These are phyloP conservation scores for Haliclona indistincta DNA, from an alignment of 37 sponge, comb jelly and placozoan species.

Conservation along the genomic window DNA sequence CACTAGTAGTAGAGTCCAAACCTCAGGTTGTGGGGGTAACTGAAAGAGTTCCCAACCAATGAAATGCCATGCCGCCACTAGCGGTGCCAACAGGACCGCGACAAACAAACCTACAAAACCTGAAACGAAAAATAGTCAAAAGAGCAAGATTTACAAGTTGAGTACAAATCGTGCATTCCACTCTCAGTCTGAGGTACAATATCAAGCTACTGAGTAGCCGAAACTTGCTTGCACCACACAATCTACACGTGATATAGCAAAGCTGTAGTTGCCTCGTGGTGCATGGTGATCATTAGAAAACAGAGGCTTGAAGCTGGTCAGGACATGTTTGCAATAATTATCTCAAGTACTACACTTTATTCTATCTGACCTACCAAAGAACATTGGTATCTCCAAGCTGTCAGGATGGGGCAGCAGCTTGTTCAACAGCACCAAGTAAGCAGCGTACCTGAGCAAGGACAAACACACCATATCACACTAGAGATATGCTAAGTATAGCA, in stretches of 20 bases:
- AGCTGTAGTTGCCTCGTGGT: too few species aligned
- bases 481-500: too few species aligned
- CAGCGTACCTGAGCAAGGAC: constrained; percentile 58
- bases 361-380: constrained; percentile 76
- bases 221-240: too few species aligned
- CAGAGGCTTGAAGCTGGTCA: too few species aligned
- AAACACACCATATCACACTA: too few species aligned
- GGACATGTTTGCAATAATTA: too few species aligned
- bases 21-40: constrained; percentile 53
- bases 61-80: constrained; percentile 74
- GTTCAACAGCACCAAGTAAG: constrained; percentile 71
- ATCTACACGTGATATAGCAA: too few species aligned
- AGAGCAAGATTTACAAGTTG: background rate
- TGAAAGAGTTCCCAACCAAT: constrained; percentile 68
- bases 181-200: too few species aligned
- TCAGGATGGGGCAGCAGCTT: constrained; percentile 46
- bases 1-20: constrained; percentile 81
- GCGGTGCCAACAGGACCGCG: constrained; percentile 61
- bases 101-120: constrained; percentile 86
- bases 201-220: too few species aligned
- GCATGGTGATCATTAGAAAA: too few species aligned
- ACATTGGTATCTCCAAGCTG: constrained; percentile 80
- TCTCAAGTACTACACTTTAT: too few species aligned
- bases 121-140: constrained; percentile 3
- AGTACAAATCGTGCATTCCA: too few species aligned